phyloP scores from a whole-genome alignment of 2,888 invertebrate genomes.

The Lamellibrachia columna region DNA sequence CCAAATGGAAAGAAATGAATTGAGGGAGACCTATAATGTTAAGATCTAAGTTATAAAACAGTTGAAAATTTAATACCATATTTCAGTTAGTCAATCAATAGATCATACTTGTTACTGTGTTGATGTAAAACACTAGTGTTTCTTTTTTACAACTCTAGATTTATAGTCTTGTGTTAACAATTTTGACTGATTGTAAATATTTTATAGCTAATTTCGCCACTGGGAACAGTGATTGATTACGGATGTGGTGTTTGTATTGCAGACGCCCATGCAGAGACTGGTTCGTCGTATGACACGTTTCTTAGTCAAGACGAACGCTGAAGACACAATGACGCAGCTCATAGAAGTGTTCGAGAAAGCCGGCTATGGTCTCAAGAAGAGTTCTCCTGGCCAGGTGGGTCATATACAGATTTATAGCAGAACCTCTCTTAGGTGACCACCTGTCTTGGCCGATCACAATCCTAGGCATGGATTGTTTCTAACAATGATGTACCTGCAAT shows the following conservation, averaged over 20 bases:
- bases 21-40: too few species aligned
- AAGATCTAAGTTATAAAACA: too few species aligned
- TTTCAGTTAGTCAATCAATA: too few species aligned
- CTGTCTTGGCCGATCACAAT: too few species aligned
- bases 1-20: too few species aligned
- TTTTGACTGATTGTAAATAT: background rate
- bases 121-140: background rate
- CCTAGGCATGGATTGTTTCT: too few species aligned
- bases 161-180: background rate
- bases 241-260: slow-evolving; percentile 48
- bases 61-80: too few species aligned
- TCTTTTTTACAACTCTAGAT: background rate
- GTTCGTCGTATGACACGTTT: slow-evolving; percentile 93
- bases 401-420: background rate
- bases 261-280: slow-evolving; percentile 80
- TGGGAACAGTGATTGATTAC: background rate
- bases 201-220: background rate
- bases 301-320: slow-evolving; percentile 79
- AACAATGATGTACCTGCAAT: too few species aligned
- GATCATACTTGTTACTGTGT: too few species aligned
- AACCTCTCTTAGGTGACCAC: too few species aligned
- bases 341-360: slow-evolving; percentile 73
- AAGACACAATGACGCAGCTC: slow-evolving; percentile 75
- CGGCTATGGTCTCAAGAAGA: slow-evolving; percentile 73
- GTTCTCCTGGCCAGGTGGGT: slow-evolving; percentile 58